Percentiles rank a stretch among this genome's conserved stretches.
Evolutionary conservation across 2,888 invertebrate genomes (phyloP).

Genomic region (Penaeus monodon): DNA sequence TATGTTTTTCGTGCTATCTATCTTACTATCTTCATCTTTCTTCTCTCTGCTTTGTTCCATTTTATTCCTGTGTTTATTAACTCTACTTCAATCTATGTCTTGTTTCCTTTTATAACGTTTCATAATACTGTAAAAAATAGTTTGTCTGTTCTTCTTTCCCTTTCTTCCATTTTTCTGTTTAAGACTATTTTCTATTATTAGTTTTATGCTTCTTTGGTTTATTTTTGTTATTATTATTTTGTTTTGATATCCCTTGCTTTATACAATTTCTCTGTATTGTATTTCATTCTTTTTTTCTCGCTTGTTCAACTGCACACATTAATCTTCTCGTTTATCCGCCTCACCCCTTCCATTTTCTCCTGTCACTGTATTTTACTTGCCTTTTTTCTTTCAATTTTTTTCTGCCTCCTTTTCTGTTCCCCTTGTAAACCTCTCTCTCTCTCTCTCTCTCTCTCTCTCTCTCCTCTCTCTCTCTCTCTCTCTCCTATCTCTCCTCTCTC

Average conservation of each 20-base stretch:
- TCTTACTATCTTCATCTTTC: no score
- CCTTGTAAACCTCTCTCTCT: not conserved
- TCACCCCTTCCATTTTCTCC: not conserved
- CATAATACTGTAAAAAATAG: no score
- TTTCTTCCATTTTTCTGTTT: no score
- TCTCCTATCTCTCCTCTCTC: not conserved
- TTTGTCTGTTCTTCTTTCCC: no score
- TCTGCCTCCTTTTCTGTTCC: not conserved
- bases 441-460: not conserved
- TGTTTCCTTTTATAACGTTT: no score
- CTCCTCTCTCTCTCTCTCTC: not conserved
- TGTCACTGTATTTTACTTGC: not conserved
- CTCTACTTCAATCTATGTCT: no score
- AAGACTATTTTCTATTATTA: no score
- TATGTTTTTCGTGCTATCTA: no score
- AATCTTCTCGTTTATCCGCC: not conserved
- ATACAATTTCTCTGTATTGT: not conserved
- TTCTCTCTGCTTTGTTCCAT: no score
- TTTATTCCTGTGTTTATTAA: no score
- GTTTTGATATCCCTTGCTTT: not conserved
- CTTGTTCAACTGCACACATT: not conserved
- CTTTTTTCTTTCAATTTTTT: slow-evolving; percentile 2
- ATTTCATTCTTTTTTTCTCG: not conserved
- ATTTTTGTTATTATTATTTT: not conserved
- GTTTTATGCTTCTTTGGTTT: no score